Base-by-base conservation (phyloP, 1,140 invertebrate species). In the Tetraneura akinire region DNA sequence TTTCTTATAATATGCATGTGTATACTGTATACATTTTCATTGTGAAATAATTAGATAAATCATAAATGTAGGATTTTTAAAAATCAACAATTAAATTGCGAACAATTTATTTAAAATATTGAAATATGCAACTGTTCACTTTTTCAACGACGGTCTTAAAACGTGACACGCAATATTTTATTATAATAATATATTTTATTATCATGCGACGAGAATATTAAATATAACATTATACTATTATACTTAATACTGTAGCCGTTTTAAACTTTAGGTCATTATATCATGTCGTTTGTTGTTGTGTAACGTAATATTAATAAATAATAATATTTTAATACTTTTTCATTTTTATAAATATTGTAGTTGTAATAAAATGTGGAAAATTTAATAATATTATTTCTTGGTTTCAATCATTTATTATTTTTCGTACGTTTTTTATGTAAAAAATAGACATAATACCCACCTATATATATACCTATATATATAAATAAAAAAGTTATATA, bases 301-400 rank as follows among this genome's bases (percentile, higher is more conserved):
- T 37, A 37, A 37, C n/a, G n/a, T n/a, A 37, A 37, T 37, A 4
- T 37, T 37, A 37, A 37, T 70, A 49, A 26, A 70, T 51, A 71
- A 29, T 49, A 51, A 71, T 49, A 71, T 51, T 71, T 49, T 51
- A 71, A 71, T 51, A 71, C 16, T 71, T 71, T 71, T 71, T 10
- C 68, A 71, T 71, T 71, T 71, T 71, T 71, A 71, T 71, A 71
- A 29, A 51, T 49, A 29, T 71, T 51, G 10, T 29, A 29, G 21
- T 66, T 47, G 10, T 71, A 68, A 23, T 68, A 4, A 47, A 23
- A 45, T 47, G 45, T 45, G 23, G 32, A 47, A 45, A 47, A 45
- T 16, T 49, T 4, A 3, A 37, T 4, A 3, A 37, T 37, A 4
- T 37, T 4, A 37, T 37, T 37, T 37, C 8, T 37, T n/a, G n/a